Percentiles rank a stretch among this genome's conserved stretches.
These are phyloP conservation scores for Apamea epomidion DNA, from an alignment of 2,888 invertebrate species.

Conservation along the genomic window DNA sequence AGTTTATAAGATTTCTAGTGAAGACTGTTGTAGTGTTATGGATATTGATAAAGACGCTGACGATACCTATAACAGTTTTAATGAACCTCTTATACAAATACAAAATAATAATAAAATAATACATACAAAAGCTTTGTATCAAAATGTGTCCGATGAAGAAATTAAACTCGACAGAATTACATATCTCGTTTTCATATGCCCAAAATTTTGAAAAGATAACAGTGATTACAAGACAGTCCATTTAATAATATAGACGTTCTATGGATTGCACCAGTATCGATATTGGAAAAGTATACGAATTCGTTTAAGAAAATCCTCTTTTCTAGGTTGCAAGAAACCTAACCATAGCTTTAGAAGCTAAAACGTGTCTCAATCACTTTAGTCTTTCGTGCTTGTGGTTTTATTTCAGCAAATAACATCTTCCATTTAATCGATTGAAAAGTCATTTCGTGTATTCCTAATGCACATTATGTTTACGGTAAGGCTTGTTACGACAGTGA, in stretches of 20 bases:
- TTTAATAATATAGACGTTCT: background rate
- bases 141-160: background rate
- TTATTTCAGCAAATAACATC: background rate
- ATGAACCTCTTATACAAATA: background rate
- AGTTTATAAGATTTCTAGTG: background rate
- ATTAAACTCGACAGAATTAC: background rate
- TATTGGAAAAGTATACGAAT: background rate
- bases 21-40: background rate
- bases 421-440: background rate
- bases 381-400: background rate
- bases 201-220: background rate
- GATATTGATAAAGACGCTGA: background rate
- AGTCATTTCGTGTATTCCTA: background rate
- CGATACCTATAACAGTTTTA: background rate
- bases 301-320: background rate
- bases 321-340: constrained; percentile 19
- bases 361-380: constrained; percentile 23
- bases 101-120: background rate
- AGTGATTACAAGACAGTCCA: background rate
- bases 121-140: background rate
- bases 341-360: background rate
- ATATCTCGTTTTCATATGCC: too few relatives aligned
- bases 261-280: background rate
- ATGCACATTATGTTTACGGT: background rate
- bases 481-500: background rate